Conservation (phyloP, 2,797 vertebrate species). For the Propithecus perrieri region DNA sequence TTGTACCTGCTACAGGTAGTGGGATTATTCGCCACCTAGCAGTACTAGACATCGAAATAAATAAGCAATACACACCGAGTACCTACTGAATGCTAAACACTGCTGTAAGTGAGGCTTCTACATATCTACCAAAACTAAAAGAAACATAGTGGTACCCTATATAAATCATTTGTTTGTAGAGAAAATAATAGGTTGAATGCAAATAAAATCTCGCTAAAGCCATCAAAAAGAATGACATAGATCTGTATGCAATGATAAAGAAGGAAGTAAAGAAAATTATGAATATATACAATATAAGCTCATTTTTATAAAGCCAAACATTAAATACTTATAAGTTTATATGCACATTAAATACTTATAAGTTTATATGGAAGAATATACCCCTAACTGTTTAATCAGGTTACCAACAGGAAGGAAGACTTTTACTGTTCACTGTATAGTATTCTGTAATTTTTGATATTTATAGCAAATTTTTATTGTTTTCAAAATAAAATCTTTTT, state of each 20-base stretch:
- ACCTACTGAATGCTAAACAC: neutral
- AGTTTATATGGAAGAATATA: neutral
- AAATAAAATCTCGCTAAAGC: conserved; percentile 47
- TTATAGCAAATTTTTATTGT: neutral
- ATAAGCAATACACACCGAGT: neutral
- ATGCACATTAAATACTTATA: too few relatives aligned
- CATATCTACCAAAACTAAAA: neutral
- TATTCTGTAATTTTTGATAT: conserved; percentile 17
- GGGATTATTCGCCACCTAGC: neutral
- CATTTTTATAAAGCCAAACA: conserved; percentile 29
- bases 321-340: neutral
- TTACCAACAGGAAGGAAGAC: neutral
- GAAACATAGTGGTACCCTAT: neutral
- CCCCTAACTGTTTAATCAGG: neutral
- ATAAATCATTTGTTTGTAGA: neutral
- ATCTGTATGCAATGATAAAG: neutral
- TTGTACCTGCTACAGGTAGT: neutral
- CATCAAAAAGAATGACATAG: neutral
- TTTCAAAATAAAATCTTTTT: neutral
- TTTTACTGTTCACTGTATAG: neutral
- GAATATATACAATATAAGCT: neutral
- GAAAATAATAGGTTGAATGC: neutral
- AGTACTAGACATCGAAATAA: conserved; percentile 15
- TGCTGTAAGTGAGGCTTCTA: neutral
- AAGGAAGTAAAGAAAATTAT: neutral